A percentile compares a stretch with the other conserved stretches of the same genome.
Conservation (phyloP, 2,797 vertebrate species). For the Bryconaethiops microstoma region DNA sequence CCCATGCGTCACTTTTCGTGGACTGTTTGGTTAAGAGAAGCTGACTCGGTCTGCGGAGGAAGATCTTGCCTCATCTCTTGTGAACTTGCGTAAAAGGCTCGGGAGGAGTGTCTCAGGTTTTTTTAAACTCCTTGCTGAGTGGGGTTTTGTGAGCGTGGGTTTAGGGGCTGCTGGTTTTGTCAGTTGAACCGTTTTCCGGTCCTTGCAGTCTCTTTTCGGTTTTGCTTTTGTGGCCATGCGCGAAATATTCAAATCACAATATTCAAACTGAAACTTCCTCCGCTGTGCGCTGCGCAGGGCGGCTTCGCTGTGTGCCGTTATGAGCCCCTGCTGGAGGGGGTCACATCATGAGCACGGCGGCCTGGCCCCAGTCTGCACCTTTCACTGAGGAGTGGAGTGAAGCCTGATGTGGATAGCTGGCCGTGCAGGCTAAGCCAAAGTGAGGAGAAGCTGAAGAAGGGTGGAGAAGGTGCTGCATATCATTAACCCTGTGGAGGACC, state of each 20-base stretch:
- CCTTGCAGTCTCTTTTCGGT: constrained; percentile 46
- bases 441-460: constrained; percentile 29
- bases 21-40: not conserved
- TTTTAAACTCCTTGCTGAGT: not conserved
- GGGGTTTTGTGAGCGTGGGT: not conserved
- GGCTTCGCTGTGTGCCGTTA: constrained; percentile 16
- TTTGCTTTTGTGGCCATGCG: constrained; percentile 44
- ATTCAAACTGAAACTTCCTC: constrained; percentile 56
- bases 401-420: constrained; percentile 20
- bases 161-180: constrained; percentile 41
- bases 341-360: constrained; percentile 47
- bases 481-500: not conserved
- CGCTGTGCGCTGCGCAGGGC: constrained; percentile 25
- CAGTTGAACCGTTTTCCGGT: constrained; percentile 62
- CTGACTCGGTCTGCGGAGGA: not conserved
- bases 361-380: constrained; percentile 32
- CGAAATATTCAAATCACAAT: constrained; percentile 59
- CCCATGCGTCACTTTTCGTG: not conserved
- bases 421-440: constrained; percentile 13
- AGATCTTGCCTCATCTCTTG: not conserved
- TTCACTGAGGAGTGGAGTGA: not conserved
- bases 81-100: not conserved
- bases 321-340: constrained; percentile 30
- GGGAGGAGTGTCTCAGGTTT: not conserved
- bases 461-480: constrained; percentile 19